Base-by-base conservation (phyloP, 1,140 invertebrate species). In the Drosophila tropicalis region DNA sequence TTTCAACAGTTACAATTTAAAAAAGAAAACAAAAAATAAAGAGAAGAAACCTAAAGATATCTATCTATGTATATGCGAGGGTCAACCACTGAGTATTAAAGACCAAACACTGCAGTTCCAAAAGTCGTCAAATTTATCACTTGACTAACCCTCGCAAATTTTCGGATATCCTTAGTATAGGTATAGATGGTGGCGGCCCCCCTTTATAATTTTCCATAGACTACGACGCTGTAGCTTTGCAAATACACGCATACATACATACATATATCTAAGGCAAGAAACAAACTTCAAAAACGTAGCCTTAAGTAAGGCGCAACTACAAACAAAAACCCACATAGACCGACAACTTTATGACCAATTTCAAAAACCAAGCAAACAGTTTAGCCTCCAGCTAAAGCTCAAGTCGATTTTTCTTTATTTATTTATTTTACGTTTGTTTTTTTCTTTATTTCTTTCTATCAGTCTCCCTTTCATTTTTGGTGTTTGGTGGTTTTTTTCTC, bases 251-350 rank as follows among this genome's bases (percentile, higher is more conserved):
- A 22, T 22, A 22, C 22, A 22, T 3, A n/a, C n/a, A n/a, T n/a
- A 17, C 41, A 70, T 55, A 72, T 62, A 58, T 62, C n/a, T 32
- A 39, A 34, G 65, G 44, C 15, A 60, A 44, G 54, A 44, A 55
- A 39, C n/a, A 60, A 76, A 72, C 79, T 82, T 86, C 70, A 83
- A 89, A 86, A 87, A 76, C 86, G 76, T 86, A 70, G 83, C 83
- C 83, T 67, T 80, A 79, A 87, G 83, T 83, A 65, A 57, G 76
- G 75, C 79, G 57, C 73, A 77, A 66, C 79, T 72, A 70, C 69
- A 66, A 51, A 64, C 40, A 66, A 58, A 86, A 79, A 72, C 69
- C 81, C 36, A 39, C 36, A 22, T 17, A 51, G 44, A 51, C 44
- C 44, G 76, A 81, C 69, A 61, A 64, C 47, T 64, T 32, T 47